Evolutionary conservation across 30 jellyfish, hydroid and myxozoan genomes (phyloP), one percentile per base, ranked within the genome.

Genomic region (Aurelia coerulea): DNA sequence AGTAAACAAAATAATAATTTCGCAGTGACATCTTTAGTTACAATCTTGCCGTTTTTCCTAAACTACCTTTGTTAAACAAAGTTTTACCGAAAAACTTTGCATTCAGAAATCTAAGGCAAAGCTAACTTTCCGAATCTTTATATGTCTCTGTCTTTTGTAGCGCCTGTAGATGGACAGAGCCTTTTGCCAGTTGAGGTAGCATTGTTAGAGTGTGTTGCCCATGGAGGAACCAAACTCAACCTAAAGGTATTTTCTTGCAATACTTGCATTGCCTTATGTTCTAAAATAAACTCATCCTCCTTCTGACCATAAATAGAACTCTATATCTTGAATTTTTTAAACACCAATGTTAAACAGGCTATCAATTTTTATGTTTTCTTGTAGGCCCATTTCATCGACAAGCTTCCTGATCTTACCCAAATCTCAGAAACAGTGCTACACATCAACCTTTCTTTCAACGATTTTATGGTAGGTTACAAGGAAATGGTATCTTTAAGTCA

Each of bases 141-240:
- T 54, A 17, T 2, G 50, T 65, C 16, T 42, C 34, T 69, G 58
- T 10, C 46, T 79, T 66, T 11, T 62, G 2, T 52, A 72, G 92
- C 69, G n/a, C 35, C 66, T 14, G 84, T 29, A 5, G 88, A 50
- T n/a, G 60, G 23, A 1, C 87, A 73, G 67, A 66, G 76, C 14
- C 23, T 84, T 18, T 14, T 76, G 37, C 80, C 88, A 37, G 88
- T 33, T 51, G 93, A 84, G 77, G 50, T 84, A 7, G 93, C 93
- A 8, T 52, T 84, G n/a, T 16, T 84, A 13, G 88, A 84, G 66
- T 58, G 93, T 50, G 34, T 67, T 11, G 76, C 74, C 5, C 79
- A 65, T 75, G 95, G 90, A 18, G 95, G 88, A 69, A 86, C 85
- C 8, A 86, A 68, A 54, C 90, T 86, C 58, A 75, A 29, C 73